Evolutionary conservation across 1,140 invertebrate species (phyloP), one percentile per base, ranked within the genome.

Genomic region (Theocolax elegans): DNA sequence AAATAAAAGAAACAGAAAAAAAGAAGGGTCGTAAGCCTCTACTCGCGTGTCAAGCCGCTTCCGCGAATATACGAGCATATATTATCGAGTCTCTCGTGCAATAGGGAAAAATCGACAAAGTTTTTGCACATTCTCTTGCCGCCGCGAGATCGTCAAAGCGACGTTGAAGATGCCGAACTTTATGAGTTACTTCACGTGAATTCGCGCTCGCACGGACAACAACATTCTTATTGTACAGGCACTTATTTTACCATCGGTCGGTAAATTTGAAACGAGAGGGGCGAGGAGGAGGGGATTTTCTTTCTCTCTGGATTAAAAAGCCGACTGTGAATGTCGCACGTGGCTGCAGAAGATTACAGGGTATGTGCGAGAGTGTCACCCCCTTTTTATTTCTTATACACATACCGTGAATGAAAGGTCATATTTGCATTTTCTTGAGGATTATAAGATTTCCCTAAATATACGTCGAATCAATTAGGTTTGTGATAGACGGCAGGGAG

Each of bases 301-400:
- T n/a, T n/a, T n/a, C n/a, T n/a, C n/a, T n/a, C n/a, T n/a, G n/a
- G n/a, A n/a, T n/a, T n/a, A n/a, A n/a, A n/a, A n/a, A n/a, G n/a
- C n/a, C n/a, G n/a, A n/a, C n/a, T n/a, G n/a, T n/a, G n/a, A n/a
- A n/a, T n/a, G n/a, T 66, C 71, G 79, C 83, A 83, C 83, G 82
- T 83, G 82, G 68, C 79, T n/a, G n/a, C n/a, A n/a, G 75, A 69
- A 83, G 81, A 85, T 85, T 84, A 85, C 75, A 85, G 82, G 80
- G 79, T 84, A 58, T 13, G 8, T 54, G n/a, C 25, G 44, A 21
- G 58, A 3, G 17, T 62, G 38, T 59, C 53, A 44, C 60, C 60
- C 60, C 58, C 54, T 44, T 71, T 72, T 67, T n/a, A n/a, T n/a
- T n/a, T n/a, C n/a, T n/a, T n/a, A n/a, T n/a, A n/a, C 56, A 56